Percentiles rank a stretch among this genome's conserved stretches.
Conservation (phyloP, 2,797 vertebrate species). For the Hirundo rustica region DNA sequence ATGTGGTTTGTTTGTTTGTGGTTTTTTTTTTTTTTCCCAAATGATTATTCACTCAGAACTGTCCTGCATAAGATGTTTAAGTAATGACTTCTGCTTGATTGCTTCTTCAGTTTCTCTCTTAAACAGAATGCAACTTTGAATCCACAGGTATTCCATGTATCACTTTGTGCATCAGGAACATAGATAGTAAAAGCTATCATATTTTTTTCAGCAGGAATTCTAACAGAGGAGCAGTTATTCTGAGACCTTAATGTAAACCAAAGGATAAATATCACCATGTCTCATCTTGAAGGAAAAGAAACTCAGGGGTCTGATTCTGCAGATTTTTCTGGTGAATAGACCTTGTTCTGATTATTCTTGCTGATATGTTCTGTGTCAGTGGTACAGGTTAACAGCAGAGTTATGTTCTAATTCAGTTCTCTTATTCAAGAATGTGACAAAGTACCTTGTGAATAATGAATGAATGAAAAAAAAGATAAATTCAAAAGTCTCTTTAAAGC, state of each 20-base stretch:
- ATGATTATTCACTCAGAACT: background rate
- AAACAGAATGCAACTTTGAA: conserved; percentile 10
- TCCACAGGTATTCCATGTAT: conserved; percentile 8
- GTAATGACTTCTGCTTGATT: background rate
- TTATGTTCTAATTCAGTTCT: background rate
- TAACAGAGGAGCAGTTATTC: background rate
- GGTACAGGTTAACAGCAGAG: background rate
- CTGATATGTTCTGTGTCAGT: background rate
- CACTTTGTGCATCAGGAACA: background rate
- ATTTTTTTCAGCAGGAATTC: background rate
- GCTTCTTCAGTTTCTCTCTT: background rate
- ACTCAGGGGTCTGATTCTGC: background rate
- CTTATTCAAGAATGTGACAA: background rate
- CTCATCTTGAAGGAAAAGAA: background rate
- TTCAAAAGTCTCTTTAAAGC: background rate
- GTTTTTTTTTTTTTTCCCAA: background rate
- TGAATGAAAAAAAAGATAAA: background rate
- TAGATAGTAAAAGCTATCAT: background rate
- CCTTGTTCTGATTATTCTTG: background rate
- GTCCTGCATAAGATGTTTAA: background rate
- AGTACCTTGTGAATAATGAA: background rate
- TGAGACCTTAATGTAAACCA: background rate
- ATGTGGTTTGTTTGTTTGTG: background rate
- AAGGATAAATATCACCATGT: background rate
- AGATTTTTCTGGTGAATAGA: background rate